Evolutionary conservation across 2,113 vertebrate species (phyloP).

Genomic region (Mobula hypostoma): DNA sequence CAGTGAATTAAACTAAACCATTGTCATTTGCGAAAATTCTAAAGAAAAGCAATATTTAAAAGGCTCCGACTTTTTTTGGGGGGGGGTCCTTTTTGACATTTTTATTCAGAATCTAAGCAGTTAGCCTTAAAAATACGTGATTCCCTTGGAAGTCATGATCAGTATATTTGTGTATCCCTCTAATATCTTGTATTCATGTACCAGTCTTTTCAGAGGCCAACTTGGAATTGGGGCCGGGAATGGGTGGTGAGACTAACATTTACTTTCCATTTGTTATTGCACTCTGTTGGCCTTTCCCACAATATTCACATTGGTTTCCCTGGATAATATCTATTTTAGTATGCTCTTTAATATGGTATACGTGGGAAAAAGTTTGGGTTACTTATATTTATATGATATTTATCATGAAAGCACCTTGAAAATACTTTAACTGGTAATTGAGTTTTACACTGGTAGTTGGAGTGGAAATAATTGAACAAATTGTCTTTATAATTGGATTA

Average conservation of each 20-base stretch:
- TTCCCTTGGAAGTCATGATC: neutral
- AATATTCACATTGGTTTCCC: neutral
- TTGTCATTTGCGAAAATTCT: neutral
- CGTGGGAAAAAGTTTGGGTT: neutral
- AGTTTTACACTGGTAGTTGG: no score
- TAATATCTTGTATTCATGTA: neutral
- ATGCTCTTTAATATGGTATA: no score
- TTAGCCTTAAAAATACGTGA: neutral
- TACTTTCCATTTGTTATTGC: neutral
- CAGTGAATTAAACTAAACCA: neutral
- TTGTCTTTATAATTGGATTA: no score
- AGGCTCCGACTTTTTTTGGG: neutral
- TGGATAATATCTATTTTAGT: neutral
- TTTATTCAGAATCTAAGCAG: neutral
- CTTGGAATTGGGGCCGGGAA: neutral
- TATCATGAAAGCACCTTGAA: neutral
- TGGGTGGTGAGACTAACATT: neutral
- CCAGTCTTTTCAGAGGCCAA: neutral
- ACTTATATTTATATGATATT: neutral
- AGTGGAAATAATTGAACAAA: no score
- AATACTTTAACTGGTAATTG: neutral
- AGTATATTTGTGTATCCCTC: neutral
- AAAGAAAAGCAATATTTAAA: neutral
- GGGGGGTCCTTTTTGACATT: neutral
- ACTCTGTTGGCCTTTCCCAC: no score